Conservation (phyloP, 2,888 invertebrate species). For the Heliconius ismenius region DNA sequence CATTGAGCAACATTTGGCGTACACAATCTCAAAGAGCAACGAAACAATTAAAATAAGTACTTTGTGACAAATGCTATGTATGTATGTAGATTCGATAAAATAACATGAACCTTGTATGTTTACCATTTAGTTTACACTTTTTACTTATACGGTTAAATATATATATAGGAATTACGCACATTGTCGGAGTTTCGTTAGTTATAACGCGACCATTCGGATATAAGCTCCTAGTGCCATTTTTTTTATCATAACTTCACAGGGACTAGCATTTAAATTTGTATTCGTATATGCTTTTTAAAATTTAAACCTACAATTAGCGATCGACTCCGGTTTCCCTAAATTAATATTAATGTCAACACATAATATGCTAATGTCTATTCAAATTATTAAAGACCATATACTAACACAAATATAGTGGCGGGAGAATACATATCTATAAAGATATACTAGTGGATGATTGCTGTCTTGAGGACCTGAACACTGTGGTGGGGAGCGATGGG, state of each 20-base stretch:
- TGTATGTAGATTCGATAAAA: constrained; percentile 39
- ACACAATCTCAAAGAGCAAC: constrained; percentile 40
- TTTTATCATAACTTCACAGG: not conserved
- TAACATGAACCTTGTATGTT: constrained; percentile 34
- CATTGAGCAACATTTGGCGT: constrained; percentile 75
- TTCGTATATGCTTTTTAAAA: not conserved
- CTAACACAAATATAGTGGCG: not conserved
- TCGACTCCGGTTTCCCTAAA: not conserved
- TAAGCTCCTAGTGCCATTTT: constrained; percentile 28
- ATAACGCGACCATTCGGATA: constrained; percentile 56
- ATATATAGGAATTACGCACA: constrained; percentile 68
- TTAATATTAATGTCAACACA: constrained; percentile 17
- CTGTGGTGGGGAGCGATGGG: constrained; percentile 26
- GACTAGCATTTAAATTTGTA: constrained; percentile 6
- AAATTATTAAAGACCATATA: constrained; percentile 3
- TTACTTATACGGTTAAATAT: constrained; percentile 45
- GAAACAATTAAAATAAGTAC: constrained; percentile 52
- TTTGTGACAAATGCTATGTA: constrained; percentile 58
- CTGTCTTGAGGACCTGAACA: constrained; percentile 15
- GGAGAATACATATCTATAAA: not conserved
- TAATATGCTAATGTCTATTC: not conserved
- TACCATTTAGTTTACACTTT: constrained; percentile 32
- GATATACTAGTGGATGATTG: constrained; percentile 5
- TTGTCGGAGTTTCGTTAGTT: constrained; percentile 54
- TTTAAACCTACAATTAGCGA: constrained; percentile 5